phyloP scores from a whole-genome alignment of 1,140 invertebrate species.

The Drosophila pruinosa region DNA sequence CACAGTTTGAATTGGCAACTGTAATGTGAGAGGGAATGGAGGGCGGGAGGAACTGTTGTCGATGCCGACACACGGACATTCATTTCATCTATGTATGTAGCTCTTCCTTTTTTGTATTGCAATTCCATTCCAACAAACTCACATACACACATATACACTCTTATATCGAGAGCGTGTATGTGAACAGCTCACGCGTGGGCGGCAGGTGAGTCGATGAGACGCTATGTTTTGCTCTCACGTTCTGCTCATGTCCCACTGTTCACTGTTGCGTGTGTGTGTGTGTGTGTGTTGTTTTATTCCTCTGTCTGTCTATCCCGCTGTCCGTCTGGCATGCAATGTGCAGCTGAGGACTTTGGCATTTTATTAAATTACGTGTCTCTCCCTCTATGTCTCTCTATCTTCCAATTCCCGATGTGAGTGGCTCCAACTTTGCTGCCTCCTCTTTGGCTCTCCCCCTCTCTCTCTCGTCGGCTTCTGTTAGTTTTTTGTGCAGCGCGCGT shows the following conservation, averaged over 20 bases:
- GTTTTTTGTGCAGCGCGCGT: conserved; percentile 45
- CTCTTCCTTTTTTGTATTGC: conserved; percentile 10
- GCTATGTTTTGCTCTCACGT: conserved; percentile 25
- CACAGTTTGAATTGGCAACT: conserved; percentile 23
- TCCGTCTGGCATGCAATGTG: conserved; percentile 51
- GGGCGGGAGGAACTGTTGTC: not conserved
- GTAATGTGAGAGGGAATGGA: conserved; percentile 1
- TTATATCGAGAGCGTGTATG: not conserved
- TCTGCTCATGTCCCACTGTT: not conserved
- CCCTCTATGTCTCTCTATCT: not conserved
- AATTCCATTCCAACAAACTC: conserved; percentile 11
- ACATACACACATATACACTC: not conserved
- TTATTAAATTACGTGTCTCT: conserved; percentile 71
- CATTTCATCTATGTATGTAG: conserved; percentile 1
- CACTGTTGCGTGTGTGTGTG: not conserved
- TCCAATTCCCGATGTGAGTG: conserved; percentile 21
- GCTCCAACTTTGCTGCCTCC: conserved; percentile 42
- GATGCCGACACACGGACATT: not conserved
- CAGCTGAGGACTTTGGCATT: conserved; percentile 68
- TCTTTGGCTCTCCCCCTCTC: not conserved
- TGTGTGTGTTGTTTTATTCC: conserved; percentile 5
- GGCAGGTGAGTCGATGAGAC: conserved; percentile 14
- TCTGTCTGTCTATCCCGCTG: conserved; percentile 3
- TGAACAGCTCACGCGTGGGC: conserved; percentile 15
- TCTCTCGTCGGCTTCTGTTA: not conserved